phyloP scores from a whole-genome alignment of 2,888 invertebrate species.

The Acanthosepion esculentum region DNA sequence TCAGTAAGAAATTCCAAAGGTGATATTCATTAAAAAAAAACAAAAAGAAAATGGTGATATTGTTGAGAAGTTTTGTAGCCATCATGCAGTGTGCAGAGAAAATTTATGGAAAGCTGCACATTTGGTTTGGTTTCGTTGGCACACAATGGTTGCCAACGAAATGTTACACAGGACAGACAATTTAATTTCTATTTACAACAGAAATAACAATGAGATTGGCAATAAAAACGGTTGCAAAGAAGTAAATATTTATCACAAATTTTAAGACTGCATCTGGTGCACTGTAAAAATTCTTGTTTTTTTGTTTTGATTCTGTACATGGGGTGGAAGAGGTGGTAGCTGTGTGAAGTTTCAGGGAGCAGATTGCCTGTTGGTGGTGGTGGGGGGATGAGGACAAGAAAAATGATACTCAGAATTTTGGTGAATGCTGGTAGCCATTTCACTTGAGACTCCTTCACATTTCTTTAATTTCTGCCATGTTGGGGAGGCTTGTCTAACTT shows the following conservation, averaged over 20 bases:
- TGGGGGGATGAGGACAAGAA: not conserved
- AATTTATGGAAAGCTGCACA: not conserved
- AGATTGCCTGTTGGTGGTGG: too few relatives aligned
- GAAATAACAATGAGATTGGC: not conserved
- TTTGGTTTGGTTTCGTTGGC: not conserved
- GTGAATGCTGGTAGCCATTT: not conserved
- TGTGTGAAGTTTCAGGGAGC: not conserved
- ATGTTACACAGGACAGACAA: not conserved
- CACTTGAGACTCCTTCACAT: not conserved
- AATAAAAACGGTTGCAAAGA: not conserved
- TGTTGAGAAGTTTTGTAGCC: not conserved
- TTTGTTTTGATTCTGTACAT: not conserved
- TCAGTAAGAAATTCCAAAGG: not conserved
- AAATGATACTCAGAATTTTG: not conserved
- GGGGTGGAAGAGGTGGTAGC: not conserved
- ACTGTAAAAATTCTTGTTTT: not conserved
- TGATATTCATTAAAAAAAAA: too few relatives aligned
- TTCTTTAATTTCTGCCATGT: not conserved
- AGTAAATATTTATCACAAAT: constrained; percentile 12
- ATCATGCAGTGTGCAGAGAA: not conserved
- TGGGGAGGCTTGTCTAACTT: not conserved
- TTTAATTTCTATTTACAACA: not conserved
- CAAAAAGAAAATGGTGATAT: not conserved
- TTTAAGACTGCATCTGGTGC: constrained; percentile 33
- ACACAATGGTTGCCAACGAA: not conserved